Evolutionary conservation across 1,140 invertebrate genomes (phyloP).

Genomic region (Homalodisca vitripennis): DNA sequence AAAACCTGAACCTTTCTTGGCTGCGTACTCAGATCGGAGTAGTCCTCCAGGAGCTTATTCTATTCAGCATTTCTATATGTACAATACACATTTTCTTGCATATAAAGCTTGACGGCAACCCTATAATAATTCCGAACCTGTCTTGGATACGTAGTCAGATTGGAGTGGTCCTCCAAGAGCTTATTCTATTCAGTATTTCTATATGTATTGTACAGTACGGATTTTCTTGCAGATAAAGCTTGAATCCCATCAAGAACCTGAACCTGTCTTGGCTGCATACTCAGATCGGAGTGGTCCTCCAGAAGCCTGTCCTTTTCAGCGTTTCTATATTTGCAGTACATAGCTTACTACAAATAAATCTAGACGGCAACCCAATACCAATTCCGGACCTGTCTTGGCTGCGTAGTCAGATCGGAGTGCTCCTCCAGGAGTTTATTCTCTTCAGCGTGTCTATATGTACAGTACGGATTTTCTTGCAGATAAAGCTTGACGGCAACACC

Average conservation of each 20-base stretch:
- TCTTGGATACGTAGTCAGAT: constrained; percentile 69
- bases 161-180: constrained; percentile 79
- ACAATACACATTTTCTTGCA: too few relatives aligned
- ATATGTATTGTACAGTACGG: too few relatives aligned
- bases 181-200: constrained; percentile 71
- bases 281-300: constrained; percentile 74
- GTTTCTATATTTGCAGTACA: too few relatives aligned
- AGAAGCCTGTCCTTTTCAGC: constrained; percentile 77
- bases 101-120: constrained; percentile 65
- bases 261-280: constrained; percentile 69
- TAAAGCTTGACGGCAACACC: constrained; percentile 62
- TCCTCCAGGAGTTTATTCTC: constrained; percentile 77
- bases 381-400: constrained; percentile 71
- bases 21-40: constrained; percentile 69
- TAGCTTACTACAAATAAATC: too few relatives aligned
- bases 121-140: constrained; percentile 65
- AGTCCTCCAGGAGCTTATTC: constrained; percentile 77
- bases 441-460: constrained; percentile 76
- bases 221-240: too few relatives aligned
- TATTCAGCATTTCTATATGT: constrained; percentile 76
- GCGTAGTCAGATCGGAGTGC: constrained; percentile 68
- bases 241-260: constrained; percentile 59
- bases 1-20: constrained; percentile 68
- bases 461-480: too few relatives aligned
- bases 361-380: constrained; percentile 57